A percentile compares a stretch with the other conserved stretches of the same genome.
Evolutionary conservation across 37 sponge, comb jelly and placozoan genomes (phyloP).

Genomic region (Halisarca cf. caerulea): DNA sequence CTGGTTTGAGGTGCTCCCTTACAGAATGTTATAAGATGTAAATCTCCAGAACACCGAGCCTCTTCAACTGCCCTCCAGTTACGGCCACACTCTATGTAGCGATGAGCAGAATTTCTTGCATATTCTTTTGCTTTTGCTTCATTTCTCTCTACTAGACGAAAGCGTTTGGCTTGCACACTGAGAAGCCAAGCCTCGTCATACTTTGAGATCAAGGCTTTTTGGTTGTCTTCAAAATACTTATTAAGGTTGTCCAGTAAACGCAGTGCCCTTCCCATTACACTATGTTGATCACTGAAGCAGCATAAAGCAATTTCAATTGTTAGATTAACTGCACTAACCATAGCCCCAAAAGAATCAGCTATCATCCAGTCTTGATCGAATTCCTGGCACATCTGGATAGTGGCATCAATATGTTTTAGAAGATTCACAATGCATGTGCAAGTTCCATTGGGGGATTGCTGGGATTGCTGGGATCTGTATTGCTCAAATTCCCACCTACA

Average conservation of each 20-base stretch:
- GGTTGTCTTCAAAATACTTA: no score
- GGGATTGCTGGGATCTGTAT: neutral
- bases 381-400: neutral
- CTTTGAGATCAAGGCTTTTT: neutral
- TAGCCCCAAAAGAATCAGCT: slow-evolving; percentile 1
- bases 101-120: neutral
- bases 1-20: no score
- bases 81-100: neutral
- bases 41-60: neutral
- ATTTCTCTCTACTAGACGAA: neutral
- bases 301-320: no score
- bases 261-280: no score
- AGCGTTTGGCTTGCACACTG: neutral
- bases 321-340: neutral
- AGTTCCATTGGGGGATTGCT: neutral
- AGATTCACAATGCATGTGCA: neutral
- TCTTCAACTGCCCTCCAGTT: neutral
- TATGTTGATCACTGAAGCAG: no score
- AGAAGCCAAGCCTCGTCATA: neutral
- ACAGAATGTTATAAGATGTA: neutral
- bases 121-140: neutral
- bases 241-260: no score
- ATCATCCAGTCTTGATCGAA: neutral
- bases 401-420: neutral
- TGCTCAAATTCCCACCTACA: neutral